Base-by-base conservation (phyloP, 2,888 invertebrate genomes). In the Rotaria macrura region DNA sequence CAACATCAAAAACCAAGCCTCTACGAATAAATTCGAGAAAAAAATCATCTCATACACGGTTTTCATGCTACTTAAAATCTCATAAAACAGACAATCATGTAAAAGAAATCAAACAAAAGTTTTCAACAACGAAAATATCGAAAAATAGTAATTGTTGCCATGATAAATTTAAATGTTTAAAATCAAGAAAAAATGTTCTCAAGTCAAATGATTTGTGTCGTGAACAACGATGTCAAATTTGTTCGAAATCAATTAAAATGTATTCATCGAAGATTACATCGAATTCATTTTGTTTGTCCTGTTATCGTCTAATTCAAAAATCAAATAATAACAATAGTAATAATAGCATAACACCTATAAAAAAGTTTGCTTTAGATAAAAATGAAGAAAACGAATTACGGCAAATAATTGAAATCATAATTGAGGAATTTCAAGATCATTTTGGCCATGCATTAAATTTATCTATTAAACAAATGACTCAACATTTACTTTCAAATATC, bases 381-480 rank as follows among this genome's bases (percentile, higher is more conserved):
- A 57, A 10, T 29, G 57, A 57, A 57, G 57, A 57, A 57, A 57
- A 57, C n/a, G 57, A 57, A 29, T 57, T 57, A 57, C 57, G 57
- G 25, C 57, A 57, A n/a, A 57, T 57, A 23, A 57, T 57, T 57
- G 57, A 57, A 57, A 57, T 57, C 10, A n/a, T 74, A 20, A 40
- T 74, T 23, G 74, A 74, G 38, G 74, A 74, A 38, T 74, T 74
- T 74, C 74, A 74, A 74, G 34, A 74, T 74, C 34, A 40, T 74
- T 74, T 74, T 74, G 34, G 38, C 20, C 38, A 74, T 38, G 40
- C 38, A 17, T 74, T 74, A 38, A 74, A 34, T 74, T 38, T 74
- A 23, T 74, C 74, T 0, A 74, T 74, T 38, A 74, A 74, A 74
- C 74, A 74, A 74, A 74, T 74, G 74, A 74, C 74, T 7, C 34